A percentile compares a stretch with the other conserved stretches of the same genome.
These are phyloP conservation scores for Centrocercus urophasianus DNA, from an alignment of 2,113 vertebrate species.

Conservation along the genomic window DNA sequence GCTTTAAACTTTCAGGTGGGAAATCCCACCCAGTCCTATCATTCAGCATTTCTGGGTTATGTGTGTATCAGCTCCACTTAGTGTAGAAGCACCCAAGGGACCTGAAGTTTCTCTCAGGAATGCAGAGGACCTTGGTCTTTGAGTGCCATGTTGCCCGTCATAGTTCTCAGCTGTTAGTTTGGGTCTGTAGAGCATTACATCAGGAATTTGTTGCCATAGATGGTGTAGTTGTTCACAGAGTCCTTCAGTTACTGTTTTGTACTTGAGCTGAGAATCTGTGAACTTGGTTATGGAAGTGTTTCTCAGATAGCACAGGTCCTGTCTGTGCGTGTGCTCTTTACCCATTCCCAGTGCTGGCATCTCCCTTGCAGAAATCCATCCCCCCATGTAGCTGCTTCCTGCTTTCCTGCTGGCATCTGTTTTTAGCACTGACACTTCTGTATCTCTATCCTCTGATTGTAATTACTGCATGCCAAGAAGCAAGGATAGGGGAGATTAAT, in stretches of 20 bases:
- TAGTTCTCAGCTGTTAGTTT: not conserved
- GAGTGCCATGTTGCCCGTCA: not conserved
- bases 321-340: not conserved
- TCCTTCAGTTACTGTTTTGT: not conserved
- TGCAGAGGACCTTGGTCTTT: not conserved
- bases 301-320: not conserved
- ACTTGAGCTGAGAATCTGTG: not conserved
- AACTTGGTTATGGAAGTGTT: not conserved
- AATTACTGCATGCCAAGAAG: conserved; percentile 39
- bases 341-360: not conserved
- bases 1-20: not conserved
- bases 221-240: not conserved
- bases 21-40: not conserved
- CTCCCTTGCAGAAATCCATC: conserved; percentile 16
- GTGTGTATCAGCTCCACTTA: not conserved
- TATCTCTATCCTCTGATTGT: conserved; percentile 30
- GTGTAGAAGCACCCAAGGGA: not conserved
- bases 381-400: conserved; percentile 35
- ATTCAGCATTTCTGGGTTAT: fast-evolving
- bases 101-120: not conserved
- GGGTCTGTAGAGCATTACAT: not conserved
- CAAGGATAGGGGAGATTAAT: conserved; percentile 21
- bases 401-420: conserved; percentile 55
- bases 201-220: not conserved
- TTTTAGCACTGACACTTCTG: conserved; percentile 59